These are phyloP conservation scores for Anguilla japonica DNA, from an alignment of 2,113 vertebrate genomes.

Conservation along the genomic window DNA sequence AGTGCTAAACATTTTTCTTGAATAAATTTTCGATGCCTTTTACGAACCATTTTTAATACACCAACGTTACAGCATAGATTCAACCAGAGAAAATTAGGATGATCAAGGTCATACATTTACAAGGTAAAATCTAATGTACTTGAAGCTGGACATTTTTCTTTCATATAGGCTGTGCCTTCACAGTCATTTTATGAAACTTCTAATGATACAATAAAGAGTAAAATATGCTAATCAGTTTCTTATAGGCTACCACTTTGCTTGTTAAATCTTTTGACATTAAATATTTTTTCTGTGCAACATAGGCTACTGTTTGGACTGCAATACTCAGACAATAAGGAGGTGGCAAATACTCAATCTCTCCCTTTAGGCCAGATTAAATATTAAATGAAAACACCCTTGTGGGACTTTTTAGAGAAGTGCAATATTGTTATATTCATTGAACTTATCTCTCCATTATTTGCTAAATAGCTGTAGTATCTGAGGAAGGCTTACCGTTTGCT, in stretches of 20 bases:
- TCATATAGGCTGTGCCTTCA: background rate
- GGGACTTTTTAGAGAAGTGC: background rate
- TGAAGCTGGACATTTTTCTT: background rate
- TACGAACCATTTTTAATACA: background rate
- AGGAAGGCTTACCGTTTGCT: background rate
- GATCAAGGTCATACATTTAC: background rate
- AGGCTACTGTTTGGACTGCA: background rate
- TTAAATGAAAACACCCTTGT: background rate
- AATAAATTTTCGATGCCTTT: background rate
- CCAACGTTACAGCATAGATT: background rate
- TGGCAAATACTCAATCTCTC: background rate
- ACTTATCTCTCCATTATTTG: background rate
- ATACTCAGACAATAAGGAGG: background rate
- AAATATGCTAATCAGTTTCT: background rate
- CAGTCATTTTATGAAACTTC: background rate
- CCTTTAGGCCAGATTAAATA: background rate
- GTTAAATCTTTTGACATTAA: conserved; percentile 11
- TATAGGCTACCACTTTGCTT: background rate
- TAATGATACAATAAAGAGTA: background rate
- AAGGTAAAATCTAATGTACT: background rate
- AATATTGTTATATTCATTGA: background rate
- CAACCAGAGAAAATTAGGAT: background rate
- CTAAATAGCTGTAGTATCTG: conserved; percentile 16
- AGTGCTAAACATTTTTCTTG: background rate
- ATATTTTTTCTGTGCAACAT: background rate